Evolutionary conservation across 2,113 vertebrate species (phyloP).

Genomic region (Pelecanus crispus): DNA sequence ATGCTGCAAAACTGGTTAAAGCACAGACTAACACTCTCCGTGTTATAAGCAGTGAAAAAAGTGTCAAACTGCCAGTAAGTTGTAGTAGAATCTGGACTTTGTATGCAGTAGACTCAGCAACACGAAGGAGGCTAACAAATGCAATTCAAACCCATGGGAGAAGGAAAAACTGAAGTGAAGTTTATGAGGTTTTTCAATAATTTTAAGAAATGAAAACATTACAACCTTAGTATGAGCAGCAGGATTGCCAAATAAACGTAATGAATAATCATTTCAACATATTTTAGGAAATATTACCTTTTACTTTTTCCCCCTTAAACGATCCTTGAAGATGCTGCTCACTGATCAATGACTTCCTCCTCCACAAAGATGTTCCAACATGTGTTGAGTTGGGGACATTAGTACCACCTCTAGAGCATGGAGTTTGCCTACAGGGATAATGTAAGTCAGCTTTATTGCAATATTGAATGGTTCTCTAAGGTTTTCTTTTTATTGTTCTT

Average conservation of each 20-base stretch:
- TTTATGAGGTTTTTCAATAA: neutral
- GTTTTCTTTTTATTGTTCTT: constrained; percentile 66
- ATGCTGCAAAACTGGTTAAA: neutral
- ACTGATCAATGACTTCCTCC: constrained; percentile 54
- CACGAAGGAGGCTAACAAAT: neutral
- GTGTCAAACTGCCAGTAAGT: neutral
- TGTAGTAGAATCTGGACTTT: neutral
- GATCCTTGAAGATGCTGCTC: constrained; percentile 44
- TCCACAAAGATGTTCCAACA: constrained; percentile 59
- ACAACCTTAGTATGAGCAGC: constrained; percentile 40
- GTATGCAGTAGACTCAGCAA: neutral
- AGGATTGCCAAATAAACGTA: constrained; percentile 47
- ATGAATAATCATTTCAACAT: neutral
- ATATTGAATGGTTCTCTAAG: constrained; percentile 46
- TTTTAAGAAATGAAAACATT: constrained; percentile 26
- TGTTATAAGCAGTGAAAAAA: neutral
- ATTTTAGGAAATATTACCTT: constrained; percentile 48
- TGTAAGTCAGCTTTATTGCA: constrained; percentile 55
- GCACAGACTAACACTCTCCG: neutral
- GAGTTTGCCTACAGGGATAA: constrained; percentile 55
- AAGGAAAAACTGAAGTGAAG: neutral
- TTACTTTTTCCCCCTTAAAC: constrained; percentile 18
- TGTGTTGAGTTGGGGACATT: constrained; percentile 40
- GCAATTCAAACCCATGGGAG: neutral
- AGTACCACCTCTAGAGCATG: constrained; percentile 60